These are phyloP conservation scores for Chroicocephalus ridibundus DNA, from an alignment of 2,113 vertebrate genomes.

Conservation along the genomic window DNA sequence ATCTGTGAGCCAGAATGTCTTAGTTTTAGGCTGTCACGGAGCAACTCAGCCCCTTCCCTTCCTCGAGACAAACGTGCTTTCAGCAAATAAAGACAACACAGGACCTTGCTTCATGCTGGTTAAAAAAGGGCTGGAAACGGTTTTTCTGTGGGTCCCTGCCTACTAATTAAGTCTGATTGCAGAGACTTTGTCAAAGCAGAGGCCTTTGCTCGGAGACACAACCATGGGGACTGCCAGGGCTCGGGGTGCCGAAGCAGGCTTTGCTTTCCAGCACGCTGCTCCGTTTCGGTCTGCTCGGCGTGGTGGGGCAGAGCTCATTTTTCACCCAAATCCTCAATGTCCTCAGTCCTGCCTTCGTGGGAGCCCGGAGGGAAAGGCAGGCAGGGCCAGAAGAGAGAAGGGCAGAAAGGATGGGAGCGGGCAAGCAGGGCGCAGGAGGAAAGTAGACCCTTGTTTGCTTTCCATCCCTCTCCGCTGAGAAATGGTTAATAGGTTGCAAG, in stretches of 20 bases:
- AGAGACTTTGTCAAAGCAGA: background rate
- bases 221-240: fast-evolving
- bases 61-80: background rate
- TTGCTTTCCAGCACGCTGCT: background rate
- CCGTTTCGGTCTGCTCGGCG: background rate
- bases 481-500: slow-evolving; percentile 33
- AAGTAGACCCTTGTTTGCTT: background rate
- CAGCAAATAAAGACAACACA: background rate
- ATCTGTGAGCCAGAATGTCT: background rate
- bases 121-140: background rate
- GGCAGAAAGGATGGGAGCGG: background rate
- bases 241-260: fast-evolving
- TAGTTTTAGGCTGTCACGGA: background rate
- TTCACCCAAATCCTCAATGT: background rate
- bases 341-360: background rate
- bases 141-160: background rate
- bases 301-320: background rate
- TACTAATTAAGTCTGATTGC: background rate
- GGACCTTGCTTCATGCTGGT: fast-evolving
- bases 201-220: background rate
- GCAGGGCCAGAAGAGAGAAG: background rate
- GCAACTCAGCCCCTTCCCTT: background rate
- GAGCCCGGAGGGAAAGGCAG: background rate
- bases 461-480: background rate
- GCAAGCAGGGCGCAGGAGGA: fast-evolving